These are phyloP conservation scores for Drosophila eugracilis DNA, from an alignment of 1,140 invertebrate genomes.

Conservation along the genomic window DNA sequence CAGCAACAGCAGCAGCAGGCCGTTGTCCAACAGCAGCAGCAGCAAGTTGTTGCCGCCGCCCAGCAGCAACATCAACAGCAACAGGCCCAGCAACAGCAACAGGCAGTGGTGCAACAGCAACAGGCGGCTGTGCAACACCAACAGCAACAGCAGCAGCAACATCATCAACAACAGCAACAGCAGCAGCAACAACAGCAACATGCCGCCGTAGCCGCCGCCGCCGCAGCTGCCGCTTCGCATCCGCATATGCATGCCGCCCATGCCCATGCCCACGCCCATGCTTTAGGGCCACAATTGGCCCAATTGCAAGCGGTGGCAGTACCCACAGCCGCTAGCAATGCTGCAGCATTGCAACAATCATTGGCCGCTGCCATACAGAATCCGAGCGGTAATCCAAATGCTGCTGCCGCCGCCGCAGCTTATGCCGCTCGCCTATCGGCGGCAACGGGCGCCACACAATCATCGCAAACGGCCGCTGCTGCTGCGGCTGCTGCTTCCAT, in stretches of 20 bases:
- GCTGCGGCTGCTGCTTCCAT: constrained; percentile 88
- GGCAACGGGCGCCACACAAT: constrained; percentile 85
- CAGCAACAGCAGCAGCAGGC: constrained; percentile 20
- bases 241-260: constrained; percentile 54
- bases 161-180: constrained; percentile 84
- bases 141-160: constrained; percentile 63
- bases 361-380: constrained; percentile 64
- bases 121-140: constrained; percentile 44
- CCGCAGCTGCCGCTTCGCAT: constrained; percentile 58
- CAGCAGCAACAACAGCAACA: constrained; percentile 59
- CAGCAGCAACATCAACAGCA: constrained; percentile 85
- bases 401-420: constrained; percentile 75
- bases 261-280: constrained; percentile 68
- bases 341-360: constrained; percentile 70
- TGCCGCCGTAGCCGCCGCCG: constrained; percentile 63
- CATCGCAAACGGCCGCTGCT: constrained; percentile 87
- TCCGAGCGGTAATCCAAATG: constrained; percentile 48
- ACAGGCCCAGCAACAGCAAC: constrained; percentile 83
- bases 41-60: constrained; percentile 85
- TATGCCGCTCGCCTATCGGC: constrained; percentile 86
- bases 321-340: constrained; percentile 62
- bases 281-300: constrained; percentile 58
- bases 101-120: too few relatives aligned
- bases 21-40: constrained; percentile 87
- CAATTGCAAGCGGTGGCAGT: constrained; percentile 69